Evolutionary conservation across 2,113 vertebrate species (phyloP), one percentile per base, ranked within the genome.

Genomic region (Bubo blakistoni): DNA sequence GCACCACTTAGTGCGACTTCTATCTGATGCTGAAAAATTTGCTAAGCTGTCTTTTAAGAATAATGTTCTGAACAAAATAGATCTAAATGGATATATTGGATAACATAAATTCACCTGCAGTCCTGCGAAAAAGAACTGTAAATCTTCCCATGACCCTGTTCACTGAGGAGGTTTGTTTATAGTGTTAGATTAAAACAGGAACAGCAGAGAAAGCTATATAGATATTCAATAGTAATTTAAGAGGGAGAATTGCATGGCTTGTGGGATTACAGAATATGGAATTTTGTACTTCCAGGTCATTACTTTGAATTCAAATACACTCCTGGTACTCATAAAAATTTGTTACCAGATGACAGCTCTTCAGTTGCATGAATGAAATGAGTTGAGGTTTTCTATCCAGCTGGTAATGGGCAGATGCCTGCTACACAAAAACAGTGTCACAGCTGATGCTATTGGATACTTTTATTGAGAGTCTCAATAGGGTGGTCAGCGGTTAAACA

Each of bases 191-290:
- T 89, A 95, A 92, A 91, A 76, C 46, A 76, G 63, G 81, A 88
- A 42, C 63, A 71, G 78, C 91, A 78, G 89, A 82, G 55, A 90
- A 92, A 74, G 62, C 94, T 73, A 4, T 80, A 77, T 46, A 94
- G 86, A 59, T 88, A 95, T 88, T 94, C 94, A 92, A 21, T 57
- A 95, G 91, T 66, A 77, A 92, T 92, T 90, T 81, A 52, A 81
- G 91, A 81, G 67, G 74, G 89, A 80, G 94, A 96, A 95, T 72
- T 86, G 63, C 74, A 70, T 0, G 4, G 66, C 91, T 94, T 91
- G 74, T 91, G 93, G 87, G 96, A 95, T 91, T 96, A 81, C 59
- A 91, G 96, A 96, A 91, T 96, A 83, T 77, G 87, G 84, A 95
- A 73, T 91, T 95, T 83, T 95, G 62, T 80, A 57, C 95, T 94